Conservation (phyloP, 2,888 invertebrate genomes). For the Ectemnius cavifrons region DNA sequence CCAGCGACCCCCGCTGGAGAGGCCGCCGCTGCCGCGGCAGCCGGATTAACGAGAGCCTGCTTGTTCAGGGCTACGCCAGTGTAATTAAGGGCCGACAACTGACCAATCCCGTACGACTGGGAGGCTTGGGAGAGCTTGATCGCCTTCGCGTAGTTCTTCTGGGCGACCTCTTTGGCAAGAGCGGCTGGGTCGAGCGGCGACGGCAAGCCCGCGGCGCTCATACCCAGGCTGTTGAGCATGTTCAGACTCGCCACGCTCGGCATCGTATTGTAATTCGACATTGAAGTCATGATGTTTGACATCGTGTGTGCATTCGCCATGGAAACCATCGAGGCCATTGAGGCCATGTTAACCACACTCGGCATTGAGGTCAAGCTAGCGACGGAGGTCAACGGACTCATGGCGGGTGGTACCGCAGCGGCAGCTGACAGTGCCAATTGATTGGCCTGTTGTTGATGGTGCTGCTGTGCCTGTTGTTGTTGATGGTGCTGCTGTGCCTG, state of each 20-base stretch:
- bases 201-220: constrained; percentile 45
- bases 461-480: constrained; percentile 66
- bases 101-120: constrained; percentile 74
- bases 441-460: constrained; percentile 73
- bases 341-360: constrained; percentile 61
- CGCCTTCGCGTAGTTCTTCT: constrained; percentile 89
- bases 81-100: constrained; percentile 83
- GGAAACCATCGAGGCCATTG: constrained; percentile 61
- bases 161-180: constrained; percentile 89
- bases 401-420: constrained; percentile 57
- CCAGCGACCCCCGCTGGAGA: constrained; percentile 68
- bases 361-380: constrained; percentile 67
- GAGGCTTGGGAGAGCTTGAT: constrained; percentile 81
- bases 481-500: constrained; percentile 80
- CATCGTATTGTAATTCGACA: constrained; percentile 55
- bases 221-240: constrained; percentile 64
- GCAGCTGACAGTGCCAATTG: constrained; percentile 50
- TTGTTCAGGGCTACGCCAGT: constrained; percentile 86
- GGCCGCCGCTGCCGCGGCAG: constrained; percentile 62
- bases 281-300: constrained; percentile 59
- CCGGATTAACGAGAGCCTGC: constrained; percentile 78
- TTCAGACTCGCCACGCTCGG: constrained; percentile 70
- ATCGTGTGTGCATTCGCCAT: constrained; percentile 68
- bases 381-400: constrained; percentile 72
- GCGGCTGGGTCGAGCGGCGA: constrained; percentile 81